A percentile compares a stretch with the other conserved stretches of the same genome.
Evolutionary conservation across 2,113 vertebrate species (phyloP).

Genomic region (Tupaia chinensis): DNA sequence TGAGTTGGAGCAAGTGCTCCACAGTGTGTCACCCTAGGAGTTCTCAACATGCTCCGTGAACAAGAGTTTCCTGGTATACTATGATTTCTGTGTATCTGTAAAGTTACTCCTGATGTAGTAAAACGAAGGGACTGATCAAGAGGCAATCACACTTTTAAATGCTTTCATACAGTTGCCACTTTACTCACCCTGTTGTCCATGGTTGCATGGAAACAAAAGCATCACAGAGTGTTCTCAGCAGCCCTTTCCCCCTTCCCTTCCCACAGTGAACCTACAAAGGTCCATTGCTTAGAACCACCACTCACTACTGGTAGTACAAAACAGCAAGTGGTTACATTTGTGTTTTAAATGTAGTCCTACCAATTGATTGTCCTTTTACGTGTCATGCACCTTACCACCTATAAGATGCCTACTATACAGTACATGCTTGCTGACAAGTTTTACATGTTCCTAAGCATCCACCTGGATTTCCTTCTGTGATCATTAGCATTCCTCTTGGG

Average conservation of each 20-base stretch:
- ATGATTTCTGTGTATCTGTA: slow-evolving; percentile 55
- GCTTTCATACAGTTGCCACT: not conserved
- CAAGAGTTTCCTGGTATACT: slow-evolving; percentile 17
- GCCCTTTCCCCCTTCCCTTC: not conserved
- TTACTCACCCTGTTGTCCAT: not conserved
- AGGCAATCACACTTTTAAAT: not conserved
- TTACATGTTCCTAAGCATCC: not conserved
- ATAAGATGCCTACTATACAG: rapidly evolving
- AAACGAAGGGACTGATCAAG: slow-evolving; percentile 29
- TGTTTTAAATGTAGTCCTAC: not conserved
- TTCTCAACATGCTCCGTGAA: slow-evolving; percentile 23
- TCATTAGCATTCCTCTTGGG: not conserved
- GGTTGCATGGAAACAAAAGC: not conserved
- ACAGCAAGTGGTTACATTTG: not conserved
- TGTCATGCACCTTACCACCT: not conserved
- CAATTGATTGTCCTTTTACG: not conserved
- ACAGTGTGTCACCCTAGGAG: not conserved
- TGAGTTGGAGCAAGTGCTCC: slow-evolving; percentile 5
- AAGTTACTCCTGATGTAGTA: not conserved
- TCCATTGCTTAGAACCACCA: rapidly evolving
- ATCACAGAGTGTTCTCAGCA: not conserved
- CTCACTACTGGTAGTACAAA: not conserved
- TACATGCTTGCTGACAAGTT: not conserved
- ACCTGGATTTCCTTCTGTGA: not conserved
- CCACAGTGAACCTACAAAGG: not conserved